Conservation (phyloP, 2,797 vertebrate species). For the Gambusia yucatana region DNA sequence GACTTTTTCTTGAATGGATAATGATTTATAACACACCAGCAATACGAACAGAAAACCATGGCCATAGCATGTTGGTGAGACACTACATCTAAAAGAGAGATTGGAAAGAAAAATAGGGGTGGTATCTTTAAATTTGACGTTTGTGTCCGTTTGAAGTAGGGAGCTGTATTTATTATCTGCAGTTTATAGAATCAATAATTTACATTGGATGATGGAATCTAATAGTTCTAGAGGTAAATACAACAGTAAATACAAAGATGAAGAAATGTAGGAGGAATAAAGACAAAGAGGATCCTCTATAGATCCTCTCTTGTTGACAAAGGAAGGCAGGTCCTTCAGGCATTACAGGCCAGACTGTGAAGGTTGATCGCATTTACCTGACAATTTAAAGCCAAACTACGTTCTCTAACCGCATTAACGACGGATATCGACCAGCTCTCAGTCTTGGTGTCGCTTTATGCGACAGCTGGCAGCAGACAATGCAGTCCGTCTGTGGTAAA, state of each 20-base stretch:
- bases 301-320: constrained; percentile 16
- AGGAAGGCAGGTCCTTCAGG: not conserved
- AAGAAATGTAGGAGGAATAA: not conserved
- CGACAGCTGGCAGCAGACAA: constrained; percentile 73
- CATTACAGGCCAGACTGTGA: not conserved
- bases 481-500: constrained; percentile 51
- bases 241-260: not conserved
- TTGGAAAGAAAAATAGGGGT: not conserved
- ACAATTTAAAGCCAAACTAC: constrained; percentile 25
- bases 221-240: not conserved
- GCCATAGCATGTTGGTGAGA: not conserved
- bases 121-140: not conserved
- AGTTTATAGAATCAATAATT: not conserved
- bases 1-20: not conserved
- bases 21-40: not conserved
- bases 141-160: not conserved
- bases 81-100: not conserved
- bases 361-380: constrained; percentile 20
- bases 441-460: constrained; percentile 54
- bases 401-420: constrained; percentile 27
- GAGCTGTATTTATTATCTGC: not conserved
- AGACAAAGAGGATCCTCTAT: constrained; percentile 13
- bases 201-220: not conserved
- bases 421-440: constrained; percentile 47
- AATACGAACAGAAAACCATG: not conserved